Conservation (phyloP, 2,888 invertebrate species). For the Scaptomyza caliginosa region DNA sequence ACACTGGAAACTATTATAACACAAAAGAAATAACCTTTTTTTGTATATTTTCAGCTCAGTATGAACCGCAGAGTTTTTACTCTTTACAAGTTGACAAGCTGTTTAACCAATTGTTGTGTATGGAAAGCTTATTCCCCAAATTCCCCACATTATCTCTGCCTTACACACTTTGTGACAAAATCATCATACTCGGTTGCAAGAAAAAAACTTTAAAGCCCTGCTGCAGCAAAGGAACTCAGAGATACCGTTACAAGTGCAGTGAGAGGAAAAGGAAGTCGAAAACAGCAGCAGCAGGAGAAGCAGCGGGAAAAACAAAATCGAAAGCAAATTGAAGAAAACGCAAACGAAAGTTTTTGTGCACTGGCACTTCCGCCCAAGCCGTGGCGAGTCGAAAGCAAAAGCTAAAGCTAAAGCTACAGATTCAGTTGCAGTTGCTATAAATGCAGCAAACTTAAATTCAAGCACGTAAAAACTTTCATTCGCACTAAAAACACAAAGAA, state of each 20-base stretch:
- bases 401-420: constrained; percentile 3
- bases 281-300: background rate
- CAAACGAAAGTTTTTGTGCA: constrained; percentile 54
- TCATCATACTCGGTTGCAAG: background rate
- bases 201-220: background rate
- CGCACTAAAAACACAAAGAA: constrained; percentile 23
- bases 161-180: background rate
- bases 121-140: no score
- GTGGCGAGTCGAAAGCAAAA: background rate
- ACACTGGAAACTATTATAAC: constrained; percentile 51
- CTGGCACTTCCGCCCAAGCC: constrained; percentile 54
- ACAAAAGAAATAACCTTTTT: background rate
- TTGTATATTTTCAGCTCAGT: background rate
- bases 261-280: constrained; percentile 25
- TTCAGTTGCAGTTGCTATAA: constrained; percentile 2
- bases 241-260: constrained; percentile 8
- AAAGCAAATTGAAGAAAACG: constrained; percentile 78
- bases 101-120: no score
- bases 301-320: constrained; percentile 66
- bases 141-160: background rate
- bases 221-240: constrained; percentile 25
- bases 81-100: background rate
- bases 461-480: constrained; percentile 67
- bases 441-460: constrained; percentile 62
- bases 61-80: background rate